Percentiles rank a stretch among this genome's conserved stretches.
Conservation (phyloP, 2,888 invertebrate species). For the Agriopis aurantiaria region DNA sequence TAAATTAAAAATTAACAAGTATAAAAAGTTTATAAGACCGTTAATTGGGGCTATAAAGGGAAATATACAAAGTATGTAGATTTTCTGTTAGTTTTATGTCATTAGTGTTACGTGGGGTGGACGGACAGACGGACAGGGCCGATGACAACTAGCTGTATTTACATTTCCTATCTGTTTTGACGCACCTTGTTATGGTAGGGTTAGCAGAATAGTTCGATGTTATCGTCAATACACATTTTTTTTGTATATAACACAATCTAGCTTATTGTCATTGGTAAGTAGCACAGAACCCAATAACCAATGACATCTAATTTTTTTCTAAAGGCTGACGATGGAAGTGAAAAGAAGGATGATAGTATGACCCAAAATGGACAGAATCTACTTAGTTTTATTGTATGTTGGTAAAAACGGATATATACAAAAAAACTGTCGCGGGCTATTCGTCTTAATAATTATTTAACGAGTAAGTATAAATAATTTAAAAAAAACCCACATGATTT, state of each 20-base stretch:
- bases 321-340: too few species aligned
- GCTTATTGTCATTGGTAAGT: background rate
- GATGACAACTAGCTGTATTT: constrained; percentile 60
- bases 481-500: too few species aligned
- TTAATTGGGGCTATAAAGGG: constrained; percentile 55
- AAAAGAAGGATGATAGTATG: too few species aligned
- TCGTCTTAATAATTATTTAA: too few species aligned
- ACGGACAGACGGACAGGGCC: constrained; percentile 38
- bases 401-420: too few species aligned
- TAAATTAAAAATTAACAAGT: constrained; percentile 46
- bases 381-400: too few species aligned
- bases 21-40: constrained; percentile 35
- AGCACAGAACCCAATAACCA: too few species aligned
- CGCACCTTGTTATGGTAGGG: constrained; percentile 63
- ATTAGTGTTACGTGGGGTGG: constrained; percentile 28
- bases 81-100: constrained; percentile 19
- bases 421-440: too few species aligned
- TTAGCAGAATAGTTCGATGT: constrained; percentile 42
- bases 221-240: background rate
- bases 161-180: constrained; percentile 64
- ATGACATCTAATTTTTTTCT: too few species aligned
- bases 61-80: constrained; percentile 26
- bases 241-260: background rate
- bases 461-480: too few species aligned
- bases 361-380: too few species aligned